Conservation (phyloP, 1,140 invertebrate species). For the Leptinotarsa lineolata region DNA sequence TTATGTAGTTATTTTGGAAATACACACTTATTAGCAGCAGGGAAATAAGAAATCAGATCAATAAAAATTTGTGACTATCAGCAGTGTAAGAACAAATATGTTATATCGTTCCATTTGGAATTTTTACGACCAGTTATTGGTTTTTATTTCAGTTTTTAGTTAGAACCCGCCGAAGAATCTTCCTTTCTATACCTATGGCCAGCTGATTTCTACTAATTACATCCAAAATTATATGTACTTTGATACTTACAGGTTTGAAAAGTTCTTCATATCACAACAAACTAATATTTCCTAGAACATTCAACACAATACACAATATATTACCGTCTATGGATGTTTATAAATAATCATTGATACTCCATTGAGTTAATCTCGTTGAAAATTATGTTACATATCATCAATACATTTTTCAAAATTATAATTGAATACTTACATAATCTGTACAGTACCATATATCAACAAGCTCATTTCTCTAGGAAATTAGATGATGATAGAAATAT, state of each 20-base stretch:
- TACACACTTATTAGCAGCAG: too few species aligned
- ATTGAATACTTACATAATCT: too few species aligned
- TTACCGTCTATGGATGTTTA: background rate
- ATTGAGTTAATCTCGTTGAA: too few species aligned
- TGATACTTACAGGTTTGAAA: background rate
- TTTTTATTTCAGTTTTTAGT: background rate
- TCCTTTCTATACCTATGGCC: background rate
- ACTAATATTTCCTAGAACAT: conserved; percentile 6
- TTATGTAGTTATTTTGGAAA: too few species aligned
- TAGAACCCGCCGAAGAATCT: background rate
- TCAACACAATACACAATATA: conserved; percentile 1
- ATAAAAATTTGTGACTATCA: too few species aligned
- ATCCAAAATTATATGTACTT: background rate
- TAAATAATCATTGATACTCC: background rate
- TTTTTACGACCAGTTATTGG: background rate
- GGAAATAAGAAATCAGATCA: too few species aligned
- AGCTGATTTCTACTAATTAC: background rate
- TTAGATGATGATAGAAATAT: too few species aligned
- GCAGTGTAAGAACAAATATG: background rate
- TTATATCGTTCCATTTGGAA: background rate
- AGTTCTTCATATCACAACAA: background rate
- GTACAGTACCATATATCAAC: too few species aligned
- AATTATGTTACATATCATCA: too few species aligned
- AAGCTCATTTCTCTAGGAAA: too few species aligned
- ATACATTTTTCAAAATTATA: too few species aligned